Conservation (phyloP, 1,140 invertebrate species). For the Choristoneura fumiferana region DNA sequence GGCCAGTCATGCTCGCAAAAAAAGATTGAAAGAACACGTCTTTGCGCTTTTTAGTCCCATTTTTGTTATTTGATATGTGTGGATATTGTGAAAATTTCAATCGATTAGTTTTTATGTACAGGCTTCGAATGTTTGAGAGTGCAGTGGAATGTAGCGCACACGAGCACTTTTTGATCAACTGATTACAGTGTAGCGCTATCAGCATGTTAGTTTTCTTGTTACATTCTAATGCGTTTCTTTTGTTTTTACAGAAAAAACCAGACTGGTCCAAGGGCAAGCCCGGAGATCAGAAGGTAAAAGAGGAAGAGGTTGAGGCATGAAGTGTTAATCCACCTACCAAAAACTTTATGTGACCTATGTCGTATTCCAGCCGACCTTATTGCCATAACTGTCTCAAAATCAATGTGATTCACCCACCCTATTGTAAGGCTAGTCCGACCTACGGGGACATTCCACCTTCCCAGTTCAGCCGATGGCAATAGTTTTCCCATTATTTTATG, state of each 20-base stretch:
- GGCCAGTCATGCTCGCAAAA: too few species aligned
- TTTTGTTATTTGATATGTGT: too few species aligned
- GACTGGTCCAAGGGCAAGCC: slow-evolving; percentile 93
- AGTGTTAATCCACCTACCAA: slow-evolving; percentile 53
- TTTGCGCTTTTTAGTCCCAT: too few species aligned
- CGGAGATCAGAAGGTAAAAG: slow-evolving; percentile 93
- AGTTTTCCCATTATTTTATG: slow-evolving; percentile 44
- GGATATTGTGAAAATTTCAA: too few species aligned
- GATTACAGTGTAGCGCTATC: background rate
- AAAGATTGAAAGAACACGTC: too few species aligned
- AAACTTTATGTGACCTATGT: slow-evolving; percentile 47
- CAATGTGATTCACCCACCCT: slow-evolving; percentile 45
- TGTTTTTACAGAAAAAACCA: slow-evolving; percentile 89
- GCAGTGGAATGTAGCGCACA: background rate
- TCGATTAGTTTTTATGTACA: slow-evolving; percentile 6
- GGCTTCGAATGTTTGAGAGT: slow-evolving; percentile 12
- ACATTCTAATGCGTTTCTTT: slow-evolving; percentile 27
- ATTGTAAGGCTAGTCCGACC: slow-evolving; percentile 28
- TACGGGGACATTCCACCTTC: slow-evolving; percentile 27
- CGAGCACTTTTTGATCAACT: slow-evolving; percentile 4
- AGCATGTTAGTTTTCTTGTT: too few species aligned
- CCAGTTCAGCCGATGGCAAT: slow-evolving; percentile 30
- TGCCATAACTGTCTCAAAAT: slow-evolving; percentile 34
- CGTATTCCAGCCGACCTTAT: slow-evolving; percentile 40
- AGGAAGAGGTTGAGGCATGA: slow-evolving; percentile 90